Base-by-base conservation (phyloP, 2,888 invertebrate species). In the Pyralis farinalis region DNA sequence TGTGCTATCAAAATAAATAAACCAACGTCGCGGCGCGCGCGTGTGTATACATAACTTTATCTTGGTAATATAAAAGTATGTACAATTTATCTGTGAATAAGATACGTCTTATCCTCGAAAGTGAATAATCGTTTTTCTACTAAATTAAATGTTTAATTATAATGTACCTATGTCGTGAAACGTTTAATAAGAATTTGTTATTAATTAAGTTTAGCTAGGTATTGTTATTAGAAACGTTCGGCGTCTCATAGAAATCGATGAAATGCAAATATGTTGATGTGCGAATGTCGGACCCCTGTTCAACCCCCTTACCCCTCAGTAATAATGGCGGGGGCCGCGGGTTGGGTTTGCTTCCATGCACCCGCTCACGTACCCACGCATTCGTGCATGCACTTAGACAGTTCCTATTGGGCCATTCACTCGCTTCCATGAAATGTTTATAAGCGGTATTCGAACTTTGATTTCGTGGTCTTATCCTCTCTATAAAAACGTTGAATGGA, bases 201-300 rank as follows among this genome's bases (percentile, higher is more conserved):
- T 16, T 16, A 16, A 16, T 16, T 16, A 16, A 16, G 2, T 16
- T 16, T 16, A 16, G 16, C 3, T 16, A 16, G 16, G 16, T 16
- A 16, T 16, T 16, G 16, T 3, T 16, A 16, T 16, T 3, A 16
- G 4, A 16, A 16, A 16, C n/a, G n/a, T 6, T 29, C 41, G 55
- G 53, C 58, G 55, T 43, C 51, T 53, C 46, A 57, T 55, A 55
- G 64, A 71, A 83, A 86, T 86, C 85, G 84, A 86, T 83, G 82
- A 73, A 76, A 76, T 58, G 74, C 79, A 78, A 79, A 79, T 80
- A 83, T 73, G 78, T 81, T 81, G 78, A 84, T 85, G 78, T 77
- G 84, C 74, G 82, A 82, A 83, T 82, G 38, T 82, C 76, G 76
- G 75, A 71, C 71, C 72, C 72, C 71, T 70, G 72, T 70, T 66